These are phyloP conservation scores for Conus betulinus DNA, from an alignment of 1,140 invertebrate species.

Conservation along the genomic window DNA sequence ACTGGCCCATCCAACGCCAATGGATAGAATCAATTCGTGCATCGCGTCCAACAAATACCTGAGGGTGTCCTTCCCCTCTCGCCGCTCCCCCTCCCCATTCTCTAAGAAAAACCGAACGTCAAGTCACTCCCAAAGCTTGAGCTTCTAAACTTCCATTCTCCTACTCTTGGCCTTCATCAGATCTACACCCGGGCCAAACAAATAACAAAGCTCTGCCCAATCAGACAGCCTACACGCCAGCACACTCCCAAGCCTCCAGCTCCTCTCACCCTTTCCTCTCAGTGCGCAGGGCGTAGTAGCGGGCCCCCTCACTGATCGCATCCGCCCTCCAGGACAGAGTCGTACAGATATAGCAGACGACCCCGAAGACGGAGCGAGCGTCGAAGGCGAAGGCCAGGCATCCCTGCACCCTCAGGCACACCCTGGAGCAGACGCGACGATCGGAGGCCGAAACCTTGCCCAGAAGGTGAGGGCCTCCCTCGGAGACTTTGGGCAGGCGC, in stretches of 20 bases:
- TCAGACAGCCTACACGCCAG: background rate
- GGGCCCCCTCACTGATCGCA: slow-evolving; percentile 7
- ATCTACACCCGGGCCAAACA: too few species aligned
- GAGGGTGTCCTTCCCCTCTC: too few species aligned
- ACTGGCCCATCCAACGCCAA: too few species aligned
- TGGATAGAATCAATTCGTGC: too few species aligned
- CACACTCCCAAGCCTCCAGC: background rate
- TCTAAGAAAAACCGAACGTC: too few species aligned
- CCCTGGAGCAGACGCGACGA: slow-evolving; percentile 32
- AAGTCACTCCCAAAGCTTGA: background rate
- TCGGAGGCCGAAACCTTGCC: slow-evolving; percentile 38
- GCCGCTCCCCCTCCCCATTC: too few species aligned
- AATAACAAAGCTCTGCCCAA: too few species aligned
- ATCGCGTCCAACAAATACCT: too few species aligned
- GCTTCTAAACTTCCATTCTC: too few species aligned
- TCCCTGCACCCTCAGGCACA: slow-evolving; percentile 37
- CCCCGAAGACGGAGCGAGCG: background rate
- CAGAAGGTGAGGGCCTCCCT: background rate
- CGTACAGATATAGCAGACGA: slow-evolving; percentile 28
- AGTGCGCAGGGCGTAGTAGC: slow-evolving; percentile 33
- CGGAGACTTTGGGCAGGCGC: slow-evolving; percentile 11
- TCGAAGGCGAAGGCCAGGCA: slow-evolving; percentile 35
- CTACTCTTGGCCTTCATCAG: background rate
- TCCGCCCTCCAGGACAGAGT: background rate
- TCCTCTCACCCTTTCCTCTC: background rate